Evolutionary conservation across 1,140 invertebrate species (phyloP).

Genomic region (Listronotus oregonensis): DNA sequence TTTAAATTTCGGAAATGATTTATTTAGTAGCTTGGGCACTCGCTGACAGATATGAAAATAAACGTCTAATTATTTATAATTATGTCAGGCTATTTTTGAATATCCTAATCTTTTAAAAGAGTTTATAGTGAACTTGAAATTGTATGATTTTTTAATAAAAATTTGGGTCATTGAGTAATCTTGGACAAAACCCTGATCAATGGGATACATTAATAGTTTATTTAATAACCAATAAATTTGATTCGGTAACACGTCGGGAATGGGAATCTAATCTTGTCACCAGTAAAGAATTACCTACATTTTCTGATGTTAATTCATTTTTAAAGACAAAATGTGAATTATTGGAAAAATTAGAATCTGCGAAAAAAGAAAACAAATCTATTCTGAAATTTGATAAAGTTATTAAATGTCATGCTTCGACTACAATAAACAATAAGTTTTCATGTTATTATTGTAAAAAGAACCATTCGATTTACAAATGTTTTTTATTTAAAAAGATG

Average conservation of each 20-base stretch:
- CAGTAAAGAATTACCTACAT: constrained; percentile 3
- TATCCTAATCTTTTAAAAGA: constrained; percentile 1
- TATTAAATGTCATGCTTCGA: background rate
- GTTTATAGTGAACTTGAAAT: constrained; percentile 11
- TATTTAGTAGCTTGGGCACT: too few relatives aligned
- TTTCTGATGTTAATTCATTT: constrained; percentile 8
- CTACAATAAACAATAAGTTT: constrained; percentile 1
- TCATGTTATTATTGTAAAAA: constrained; percentile 20
- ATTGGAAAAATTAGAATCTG: constrained; percentile 12
- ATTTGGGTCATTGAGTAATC: too few relatives aligned
- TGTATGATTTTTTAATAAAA: too few relatives aligned
- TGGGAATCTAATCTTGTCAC: background rate
- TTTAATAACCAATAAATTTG: too few relatives aligned
- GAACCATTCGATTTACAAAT: constrained; percentile 11
- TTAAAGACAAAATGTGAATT: constrained; percentile 17
- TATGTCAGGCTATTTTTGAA: background rate
- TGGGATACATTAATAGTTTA: too few relatives aligned
- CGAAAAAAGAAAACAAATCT: background rate
- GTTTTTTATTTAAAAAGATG: constrained; percentile 15
- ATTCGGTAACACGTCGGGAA: constrained; percentile 5
- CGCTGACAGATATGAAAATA: too few relatives aligned
- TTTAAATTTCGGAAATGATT: too few relatives aligned
- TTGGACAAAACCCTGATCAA: too few relatives aligned
- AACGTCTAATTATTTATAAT: too few relatives aligned
- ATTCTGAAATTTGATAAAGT: background rate